These are phyloP conservation scores for Oreochromis aureus DNA, from an alignment of 2,113 vertebrate genomes.

Conservation along the genomic window DNA sequence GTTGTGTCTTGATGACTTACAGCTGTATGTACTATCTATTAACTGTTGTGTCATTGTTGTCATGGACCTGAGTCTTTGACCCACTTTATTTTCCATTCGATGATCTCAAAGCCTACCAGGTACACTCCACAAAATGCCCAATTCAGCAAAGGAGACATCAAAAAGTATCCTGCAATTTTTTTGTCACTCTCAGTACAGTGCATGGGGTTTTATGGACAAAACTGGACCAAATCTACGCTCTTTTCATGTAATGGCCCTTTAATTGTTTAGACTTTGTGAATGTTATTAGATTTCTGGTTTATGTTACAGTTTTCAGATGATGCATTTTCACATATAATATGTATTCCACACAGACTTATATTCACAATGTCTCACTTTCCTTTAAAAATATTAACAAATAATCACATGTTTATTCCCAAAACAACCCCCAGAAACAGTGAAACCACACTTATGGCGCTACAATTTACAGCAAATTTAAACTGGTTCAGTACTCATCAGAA, in stretches of 20 bases:
- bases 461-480: neutral
- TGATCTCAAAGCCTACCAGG: too few relatives aligned
- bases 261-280: neutral
- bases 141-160: too few relatives aligned
- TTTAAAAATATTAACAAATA: neutral
- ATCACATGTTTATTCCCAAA: neutral
- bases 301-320: neutral
- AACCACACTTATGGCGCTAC: neutral
- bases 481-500: neutral
- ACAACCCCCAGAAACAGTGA: neutral
- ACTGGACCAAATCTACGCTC: too few relatives aligned
- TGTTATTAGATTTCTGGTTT: neutral
- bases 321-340: neutral
- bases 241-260: too few relatives aligned
- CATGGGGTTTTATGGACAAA: too few relatives aligned
- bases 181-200: neutral
- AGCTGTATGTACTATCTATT: neutral
- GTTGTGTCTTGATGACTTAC: neutral
- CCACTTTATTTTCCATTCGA: neutral
- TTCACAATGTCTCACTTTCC: neutral
- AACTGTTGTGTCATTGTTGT: neutral
- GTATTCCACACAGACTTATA: neutral
- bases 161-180: too few relatives aligned
- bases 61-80: neutral
- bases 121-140: too few relatives aligned